Percentiles rank a stretch among this genome's conserved stretches.
phyloP scores from a whole-genome alignment of 2,888 invertebrate genomes.

The Hirtodrosophila alboralis region DNA sequence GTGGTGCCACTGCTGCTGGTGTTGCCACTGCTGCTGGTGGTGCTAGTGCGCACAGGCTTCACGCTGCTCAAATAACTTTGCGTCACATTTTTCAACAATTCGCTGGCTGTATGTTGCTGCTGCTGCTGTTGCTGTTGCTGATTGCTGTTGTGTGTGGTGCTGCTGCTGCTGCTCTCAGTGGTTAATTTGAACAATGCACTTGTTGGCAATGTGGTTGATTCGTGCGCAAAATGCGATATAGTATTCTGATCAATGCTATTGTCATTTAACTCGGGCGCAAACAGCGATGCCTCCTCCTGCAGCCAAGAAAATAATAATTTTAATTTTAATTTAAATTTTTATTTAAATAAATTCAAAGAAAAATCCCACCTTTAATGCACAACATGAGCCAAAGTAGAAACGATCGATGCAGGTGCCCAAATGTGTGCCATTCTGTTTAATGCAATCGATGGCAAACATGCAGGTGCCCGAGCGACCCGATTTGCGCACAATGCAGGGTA shows the following conservation, averaged over 20 bases:
- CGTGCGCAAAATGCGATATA: conserved; percentile 83
- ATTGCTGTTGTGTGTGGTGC: conserved; percentile 17
- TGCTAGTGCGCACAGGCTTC: conserved; percentile 43
- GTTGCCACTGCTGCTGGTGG: conserved; percentile 15
- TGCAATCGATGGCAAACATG: conserved; percentile 97
- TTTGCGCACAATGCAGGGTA: conserved; percentile 93
- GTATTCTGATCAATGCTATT: conserved; percentile 85
- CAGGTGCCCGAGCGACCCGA: conserved; percentile 93
- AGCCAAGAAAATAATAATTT: not conserved
- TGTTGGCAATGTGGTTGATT: conserved; percentile 81
- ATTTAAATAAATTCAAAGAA: not conserved
- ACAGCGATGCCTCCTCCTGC: conserved; percentile 69
- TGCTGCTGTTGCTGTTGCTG: conserved; percentile 34
- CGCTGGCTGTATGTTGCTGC: conserved; percentile 50
- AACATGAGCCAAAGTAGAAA: conserved; percentile 97
- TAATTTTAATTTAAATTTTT: not conserved
- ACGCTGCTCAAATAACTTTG: conserved; percentile 69
- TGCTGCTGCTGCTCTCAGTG: conserved; percentile 53
- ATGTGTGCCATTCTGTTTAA: conserved; percentile 95
- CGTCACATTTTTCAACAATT: conserved; percentile 72
- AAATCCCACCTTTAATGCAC: conserved; percentile 87
- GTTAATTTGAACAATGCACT: conserved; percentile 80
- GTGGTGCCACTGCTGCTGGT: conserved; percentile 13
- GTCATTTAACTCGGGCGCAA: conserved; percentile 83
- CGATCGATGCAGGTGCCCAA: conserved; percentile 96